Evolutionary conservation across 2,888 invertebrate species (phyloP), one percentile per base, ranked within the genome.

Genomic region (Stenoptilia bipunctidactyla): DNA sequence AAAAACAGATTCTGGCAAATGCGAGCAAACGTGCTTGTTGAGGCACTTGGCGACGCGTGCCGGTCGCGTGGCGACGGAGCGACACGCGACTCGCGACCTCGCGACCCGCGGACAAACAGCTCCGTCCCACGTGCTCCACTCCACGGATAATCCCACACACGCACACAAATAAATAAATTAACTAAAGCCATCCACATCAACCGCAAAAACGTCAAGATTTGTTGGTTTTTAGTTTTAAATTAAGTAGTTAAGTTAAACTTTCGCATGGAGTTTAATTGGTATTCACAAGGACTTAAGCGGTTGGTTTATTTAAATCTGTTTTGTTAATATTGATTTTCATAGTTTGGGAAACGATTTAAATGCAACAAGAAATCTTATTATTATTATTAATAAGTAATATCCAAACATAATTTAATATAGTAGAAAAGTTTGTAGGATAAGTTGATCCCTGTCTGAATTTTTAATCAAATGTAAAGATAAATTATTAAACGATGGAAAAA

Each of bases 141-240:
- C n/a, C n/a, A n/a, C n/a, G n/a, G n/a, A n/a, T n/a, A n/a, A n/a
- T n/a, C n/a, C n/a, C n/a, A n/a, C n/a, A n/a, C n/a, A n/a, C n/a
- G n/a, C n/a, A n/a, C n/a, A n/a, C 71, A 74, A 79, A 80, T 79
- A 79, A 80, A 80, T 80, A 75, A 77, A 80, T 77, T 77, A 80
- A 76, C 66, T 58, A 57, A 65, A 74, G 58, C 64, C 20, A 20
- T 20, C 20, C n/a, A n/a, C n/a, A n/a, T n/a, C n/a, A n/a, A 20
- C 46, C 47, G 40, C 41, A 40, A 55, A 56, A 55, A 58, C 55
- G 55, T 47, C 50, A 47, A 43, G 48, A 51, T 52, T 49, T 44
- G 45, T 52, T 50, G 55, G 20, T 52, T 60, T 56, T 54, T 54
- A 45, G 52, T 61, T 61, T 65, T 50, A 58, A 61, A 63, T 61